Evolutionary conservation across 2,888 invertebrate species (phyloP).

Genomic region (Pomacea canaliculata): DNA sequence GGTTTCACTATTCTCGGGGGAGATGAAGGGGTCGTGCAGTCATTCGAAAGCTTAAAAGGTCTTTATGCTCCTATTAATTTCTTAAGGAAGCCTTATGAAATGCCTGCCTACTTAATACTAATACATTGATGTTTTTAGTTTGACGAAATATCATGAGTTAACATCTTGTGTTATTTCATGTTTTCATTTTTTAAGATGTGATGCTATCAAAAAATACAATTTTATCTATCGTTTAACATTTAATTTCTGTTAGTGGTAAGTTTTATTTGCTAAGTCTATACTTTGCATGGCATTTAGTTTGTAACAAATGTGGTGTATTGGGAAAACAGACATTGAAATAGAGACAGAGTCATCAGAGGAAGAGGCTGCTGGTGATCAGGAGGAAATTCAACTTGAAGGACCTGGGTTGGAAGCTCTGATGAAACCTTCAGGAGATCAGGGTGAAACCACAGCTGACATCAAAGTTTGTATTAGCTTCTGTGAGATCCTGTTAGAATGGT

Average conservation of each 20-base stretch:
- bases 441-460: background rate
- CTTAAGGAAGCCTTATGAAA: too few relatives aligned
- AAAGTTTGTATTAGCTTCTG: background rate
- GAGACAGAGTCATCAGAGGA: slow-evolving; percentile 36
- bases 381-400: slow-evolving; percentile 68
- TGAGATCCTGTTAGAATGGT: too few relatives aligned
- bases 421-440: slow-evolving; percentile 31
- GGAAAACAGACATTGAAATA: slow-evolving; percentile 32
- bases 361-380: slow-evolving; percentile 61
- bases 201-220: too few relatives aligned
- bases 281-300: background rate
- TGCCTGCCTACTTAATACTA: too few relatives aligned
- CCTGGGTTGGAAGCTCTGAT: slow-evolving; percentile 64
- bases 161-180: too few relatives aligned
- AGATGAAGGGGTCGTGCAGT: too few relatives aligned
- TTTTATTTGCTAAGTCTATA: background rate
- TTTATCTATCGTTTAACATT: background rate
- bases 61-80: too few relatives aligned
- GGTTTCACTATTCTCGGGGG: too few relatives aligned
- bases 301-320: background rate
- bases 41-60: too few relatives aligned
- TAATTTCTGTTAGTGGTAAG: background rate
- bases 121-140: too few relatives aligned
- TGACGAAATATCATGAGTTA: too few relatives aligned
- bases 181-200: too few relatives aligned